These are phyloP conservation scores for Muntiacus reevesi DNA, from an alignment of 2,113 vertebrate genomes.

Conservation along the genomic window DNA sequence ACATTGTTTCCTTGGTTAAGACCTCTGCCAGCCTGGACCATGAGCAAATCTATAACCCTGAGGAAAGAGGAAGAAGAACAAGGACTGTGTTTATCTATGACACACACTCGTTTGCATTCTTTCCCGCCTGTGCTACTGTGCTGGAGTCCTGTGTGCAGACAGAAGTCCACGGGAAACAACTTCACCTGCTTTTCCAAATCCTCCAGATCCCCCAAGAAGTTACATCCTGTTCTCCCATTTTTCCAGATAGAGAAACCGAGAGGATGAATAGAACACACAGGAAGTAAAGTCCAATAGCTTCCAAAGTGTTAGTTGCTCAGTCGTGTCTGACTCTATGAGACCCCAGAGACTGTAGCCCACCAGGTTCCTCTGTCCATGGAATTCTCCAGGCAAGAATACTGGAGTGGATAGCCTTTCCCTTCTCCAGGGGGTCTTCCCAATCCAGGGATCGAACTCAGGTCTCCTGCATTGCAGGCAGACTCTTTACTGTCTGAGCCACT, in stretches of 20 bases:
- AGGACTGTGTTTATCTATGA: not conserved
- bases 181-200: not conserved
- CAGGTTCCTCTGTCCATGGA: not conserved
- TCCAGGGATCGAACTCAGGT: not conserved
- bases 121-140: not conserved
- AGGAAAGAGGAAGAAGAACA: not conserved
- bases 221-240: not conserved
- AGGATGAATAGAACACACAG: not conserved
- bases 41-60: not conserved
- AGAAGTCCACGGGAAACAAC: not conserved
- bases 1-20: not conserved
- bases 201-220: not conserved
- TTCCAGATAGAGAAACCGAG: not conserved
- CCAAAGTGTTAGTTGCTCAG: not conserved
- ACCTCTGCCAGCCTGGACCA: not conserved
- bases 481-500: not conserved
- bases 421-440: not conserved
- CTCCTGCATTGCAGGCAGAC: not conserved
- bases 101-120: not conserved
- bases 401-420: not conserved
- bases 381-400: not conserved
- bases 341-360: not conserved
- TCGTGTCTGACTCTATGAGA: rapidly evolving
- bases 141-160: not conserved
- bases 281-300: not conserved